Evolutionary conservation across 2,113 vertebrate genomes (phyloP).

Genomic region (Sphyrna mokarran): DNA sequence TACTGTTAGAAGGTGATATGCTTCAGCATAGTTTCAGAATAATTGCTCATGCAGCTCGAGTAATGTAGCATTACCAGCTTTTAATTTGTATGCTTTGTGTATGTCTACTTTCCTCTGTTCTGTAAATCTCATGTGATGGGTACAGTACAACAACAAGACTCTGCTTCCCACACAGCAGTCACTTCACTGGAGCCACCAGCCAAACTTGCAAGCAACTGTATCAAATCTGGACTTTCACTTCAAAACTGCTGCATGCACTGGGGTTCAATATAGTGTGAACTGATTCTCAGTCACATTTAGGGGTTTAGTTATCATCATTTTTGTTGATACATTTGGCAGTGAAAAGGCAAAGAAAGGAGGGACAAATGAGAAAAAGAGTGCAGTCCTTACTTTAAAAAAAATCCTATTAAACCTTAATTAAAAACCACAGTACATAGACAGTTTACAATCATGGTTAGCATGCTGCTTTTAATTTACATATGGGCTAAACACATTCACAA

Average conservation of each 20-base stretch:
- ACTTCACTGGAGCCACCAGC: not conserved
- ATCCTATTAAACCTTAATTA: slow-evolving; percentile 12
- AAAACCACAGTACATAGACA: slow-evolving; percentile 2
- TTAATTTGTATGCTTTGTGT: not conserved
- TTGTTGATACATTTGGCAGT: slow-evolving; percentile 4
- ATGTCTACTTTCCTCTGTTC: not conserved
- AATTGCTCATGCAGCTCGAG: slow-evolving; percentile 12
- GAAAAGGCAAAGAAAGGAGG: not conserved
- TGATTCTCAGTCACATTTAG: not conserved
- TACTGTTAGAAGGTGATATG: not conserved
- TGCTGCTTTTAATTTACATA: slow-evolving; percentile 28
- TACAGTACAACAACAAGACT: not conserved
- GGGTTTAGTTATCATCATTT: not conserved
- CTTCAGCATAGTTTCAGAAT: not conserved
- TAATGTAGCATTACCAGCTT: not conserved
- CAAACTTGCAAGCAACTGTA: not conserved
- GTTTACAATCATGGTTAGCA: slow-evolving; percentile 27
- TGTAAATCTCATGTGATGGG: slow-evolving; percentile 9
- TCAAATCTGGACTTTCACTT: not conserved
- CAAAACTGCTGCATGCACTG: slow-evolving; percentile 11
- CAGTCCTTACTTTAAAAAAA: not conserved
- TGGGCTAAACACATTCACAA: slow-evolving; percentile 29
- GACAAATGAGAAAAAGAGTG: not conserved
- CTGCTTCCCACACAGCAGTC: not conserved
- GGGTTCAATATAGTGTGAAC: not conserved